These are phyloP conservation scores for Eristalis pertinax DNA, from an alignment of 2,888 invertebrate genomes.

Conservation along the genomic window DNA sequence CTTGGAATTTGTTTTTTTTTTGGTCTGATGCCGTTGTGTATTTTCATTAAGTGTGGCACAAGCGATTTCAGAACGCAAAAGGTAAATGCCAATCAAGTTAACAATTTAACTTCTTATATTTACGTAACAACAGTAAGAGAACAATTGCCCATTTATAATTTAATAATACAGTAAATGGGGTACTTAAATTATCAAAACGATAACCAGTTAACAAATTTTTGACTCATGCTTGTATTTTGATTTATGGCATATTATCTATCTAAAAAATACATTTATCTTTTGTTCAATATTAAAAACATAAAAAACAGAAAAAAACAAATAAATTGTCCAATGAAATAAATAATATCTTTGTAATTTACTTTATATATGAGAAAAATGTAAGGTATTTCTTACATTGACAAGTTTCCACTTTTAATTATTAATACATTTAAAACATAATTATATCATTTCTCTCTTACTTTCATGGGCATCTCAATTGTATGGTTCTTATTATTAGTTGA, in stretches of 20 bases:
- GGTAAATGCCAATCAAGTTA: constrained; percentile 60
- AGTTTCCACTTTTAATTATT: constrained; percentile 31
- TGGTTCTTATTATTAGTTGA: constrained; percentile 54
- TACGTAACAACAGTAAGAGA: constrained; percentile 47
- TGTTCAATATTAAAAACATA: constrained; percentile 12
- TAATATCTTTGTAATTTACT: background rate
- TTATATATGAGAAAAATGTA: constrained; percentile 1
- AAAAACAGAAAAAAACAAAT: constrained; percentile 19
- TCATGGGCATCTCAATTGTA: constrained; percentile 65
- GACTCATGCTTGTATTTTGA: constrained; percentile 46
- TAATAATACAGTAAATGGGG: constrained; percentile 17
- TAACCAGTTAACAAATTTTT: constrained; percentile 44
- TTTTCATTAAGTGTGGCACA: constrained; percentile 65
- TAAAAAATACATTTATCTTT: constrained; percentile 39
- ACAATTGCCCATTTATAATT: constrained; percentile 47
- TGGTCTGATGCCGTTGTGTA: constrained; percentile 71
- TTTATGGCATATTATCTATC: constrained; percentile 54
- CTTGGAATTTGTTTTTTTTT: constrained; percentile 65
- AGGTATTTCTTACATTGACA: background rate
- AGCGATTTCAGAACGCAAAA: constrained; percentile 63
- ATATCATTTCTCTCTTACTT: constrained; percentile 67
- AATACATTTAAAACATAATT: constrained; percentile 28
- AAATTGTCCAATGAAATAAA: constrained; percentile 26
- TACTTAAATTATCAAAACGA: constrained; percentile 34
- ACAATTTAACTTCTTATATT: constrained; percentile 45